Evolutionary conservation across 2,113 vertebrate species (phyloP), one percentile per base, ranked within the genome.

Genomic region (Oplegnathus fasciatus): DNA sequence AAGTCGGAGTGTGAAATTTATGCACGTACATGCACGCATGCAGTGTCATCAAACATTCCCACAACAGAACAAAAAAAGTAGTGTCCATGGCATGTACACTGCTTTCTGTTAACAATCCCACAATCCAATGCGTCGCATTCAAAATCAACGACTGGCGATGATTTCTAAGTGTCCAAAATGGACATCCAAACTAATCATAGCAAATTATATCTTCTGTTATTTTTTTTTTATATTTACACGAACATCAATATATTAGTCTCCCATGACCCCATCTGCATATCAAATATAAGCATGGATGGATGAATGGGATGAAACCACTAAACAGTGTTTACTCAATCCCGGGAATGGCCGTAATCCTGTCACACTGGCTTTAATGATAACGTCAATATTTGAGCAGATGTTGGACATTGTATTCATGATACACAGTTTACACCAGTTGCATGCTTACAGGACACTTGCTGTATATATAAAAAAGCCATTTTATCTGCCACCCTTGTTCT

Each of bases 301-400:
- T 54, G n/a, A 28, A 37, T 28, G n/a, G 10, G 0, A 34, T 13
- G 18, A 5, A 75, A 70, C 22, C 58, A 15, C 15, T 58, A 28
- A 74, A 72, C 28, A 26, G 34, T 17, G 26, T 52, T 73, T 50
- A 66, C 50, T 32, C 44, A 6, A 65, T 18, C n/a, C 15, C 50
- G 60, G n/a, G 9, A 50, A 20, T 6, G 6, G 46, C 11, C 28
- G 22, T 84, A 65, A 52, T 24, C 54, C 28, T 34, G 40, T 64
- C 77, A 34, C 28, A 55, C 30, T 32, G 48, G 28, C 20, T 68
- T 46, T 26, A 68, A 65, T 77, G 9, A 40, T 50, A 30, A 81
- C 40, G 40, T 40, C n/a, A 77, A 74, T 78, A 78, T 48, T 61
- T 61, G 67, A 66, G 54, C 17, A 86, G 57, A 67, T 64, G 62